Evolutionary conservation across 2,888 invertebrate genomes (phyloP).

Genomic region (Metallyticus violacea): DNA sequence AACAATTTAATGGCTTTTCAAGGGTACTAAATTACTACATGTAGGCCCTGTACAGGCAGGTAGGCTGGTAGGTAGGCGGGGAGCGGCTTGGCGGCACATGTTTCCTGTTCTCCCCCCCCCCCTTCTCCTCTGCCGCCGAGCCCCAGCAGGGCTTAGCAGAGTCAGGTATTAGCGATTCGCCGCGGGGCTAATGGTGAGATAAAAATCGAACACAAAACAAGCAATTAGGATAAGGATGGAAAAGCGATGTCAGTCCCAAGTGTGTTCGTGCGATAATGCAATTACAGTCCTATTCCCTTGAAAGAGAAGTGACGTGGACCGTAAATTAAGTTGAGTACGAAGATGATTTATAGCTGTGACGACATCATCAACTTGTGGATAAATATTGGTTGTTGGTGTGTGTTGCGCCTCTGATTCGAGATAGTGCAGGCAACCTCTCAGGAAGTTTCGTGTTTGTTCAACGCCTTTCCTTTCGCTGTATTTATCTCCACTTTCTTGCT

Average conservation of each 20-base stretch:
- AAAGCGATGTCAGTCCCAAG: not conserved
- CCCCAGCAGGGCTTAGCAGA: no score
- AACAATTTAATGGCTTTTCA: slow-evolving; percentile 30
- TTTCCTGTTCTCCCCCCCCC: not conserved
- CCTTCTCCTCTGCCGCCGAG: not conserved
- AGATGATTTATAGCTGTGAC: not conserved
- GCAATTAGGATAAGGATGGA: not conserved
- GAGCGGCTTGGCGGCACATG: not conserved
- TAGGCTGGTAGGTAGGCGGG: not conserved
- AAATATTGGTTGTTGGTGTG: not conserved
- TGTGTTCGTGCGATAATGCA: not conserved
- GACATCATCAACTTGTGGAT: not conserved
- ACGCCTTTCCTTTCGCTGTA: no score
- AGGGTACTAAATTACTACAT: slow-evolving; percentile 28
- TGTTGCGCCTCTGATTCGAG: not conserved
- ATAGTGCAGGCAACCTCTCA: not conserved
- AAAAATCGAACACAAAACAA: slow-evolving; percentile 10
- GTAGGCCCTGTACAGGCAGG: not conserved
- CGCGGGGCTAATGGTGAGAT: not conserved
- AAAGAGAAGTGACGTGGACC: not conserved
- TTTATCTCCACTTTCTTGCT: no score
- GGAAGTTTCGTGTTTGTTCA: no score
- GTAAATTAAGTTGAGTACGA: not conserved
- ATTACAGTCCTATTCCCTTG: not conserved
- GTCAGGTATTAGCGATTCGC: not conserved